These are phyloP conservation scores for Phocoena sinus DNA, from an alignment of 2,113 vertebrate genomes.

Conservation along the genomic window DNA sequence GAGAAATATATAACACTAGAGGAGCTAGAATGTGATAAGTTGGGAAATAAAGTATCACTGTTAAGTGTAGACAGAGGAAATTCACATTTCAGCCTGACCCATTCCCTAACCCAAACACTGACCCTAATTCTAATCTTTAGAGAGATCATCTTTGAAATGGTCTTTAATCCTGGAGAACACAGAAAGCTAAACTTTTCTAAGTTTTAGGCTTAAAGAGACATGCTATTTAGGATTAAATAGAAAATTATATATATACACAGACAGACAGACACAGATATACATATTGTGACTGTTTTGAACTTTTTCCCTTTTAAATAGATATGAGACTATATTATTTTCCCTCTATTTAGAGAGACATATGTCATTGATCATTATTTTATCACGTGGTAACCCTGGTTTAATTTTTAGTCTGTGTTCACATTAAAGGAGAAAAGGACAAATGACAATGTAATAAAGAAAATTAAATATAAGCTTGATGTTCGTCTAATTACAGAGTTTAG, in stretches of 20 bases:
- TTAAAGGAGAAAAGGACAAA: slow-evolving; percentile 58
- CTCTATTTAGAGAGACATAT: not conserved
- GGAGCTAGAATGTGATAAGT: not conserved
- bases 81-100: not conserved
- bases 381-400: slow-evolving; percentile 20
- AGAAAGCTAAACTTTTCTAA: slow-evolving; percentile 43
- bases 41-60: not conserved
- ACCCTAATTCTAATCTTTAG: not conserved
- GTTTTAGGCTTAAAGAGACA: slow-evolving; percentile 19
- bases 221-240: not conserved
- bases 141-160: not conserved
- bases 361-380: slow-evolving; percentile 50
- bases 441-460: slow-evolving; percentile 25
- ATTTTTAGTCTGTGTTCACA: not conserved
- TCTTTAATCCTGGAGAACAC: not conserved
- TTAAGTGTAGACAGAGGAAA: not conserved
- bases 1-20: not conserved
- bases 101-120: not conserved
- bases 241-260: not conserved
- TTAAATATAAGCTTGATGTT: not conserved
- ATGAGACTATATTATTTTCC: not conserved
- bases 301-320: slow-evolving; percentile 62
- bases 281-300: slow-evolving; percentile 39
- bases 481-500: not conserved
- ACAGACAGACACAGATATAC: not conserved